Evolutionary conservation across 2,113 vertebrate genomes (phyloP), one percentile per base, ranked within the genome.

Genomic region (Chascanopsetta lugubris): DNA sequence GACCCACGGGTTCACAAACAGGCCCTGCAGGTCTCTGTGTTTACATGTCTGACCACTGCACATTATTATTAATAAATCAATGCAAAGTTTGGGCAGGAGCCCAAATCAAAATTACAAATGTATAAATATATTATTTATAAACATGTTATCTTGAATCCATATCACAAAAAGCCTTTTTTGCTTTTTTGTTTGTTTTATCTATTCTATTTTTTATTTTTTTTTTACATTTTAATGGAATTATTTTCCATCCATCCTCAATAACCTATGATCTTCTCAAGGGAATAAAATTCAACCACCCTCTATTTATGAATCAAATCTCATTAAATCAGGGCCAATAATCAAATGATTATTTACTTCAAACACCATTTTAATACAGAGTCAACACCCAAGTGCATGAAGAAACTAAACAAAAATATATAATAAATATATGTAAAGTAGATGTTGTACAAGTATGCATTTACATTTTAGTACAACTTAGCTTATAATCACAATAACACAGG

Each of bases 1-100:
- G 76, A 60, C 32, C n/a, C 10, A 36, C 11, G 56, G 47, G 47
- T 57, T 51, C 17, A 67, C 61, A 75, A 69, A 74, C 40, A 61
- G 55, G 57, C 25, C 24, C 8, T 54, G 42, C 6, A 18, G 18
- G 5, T 24, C 43, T 60, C 48, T 48, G 4, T 45, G 8, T 50
- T n/a, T n/a, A 60, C 4, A 13, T 46, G 2, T 43, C 22, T 38
- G 50, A 65, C 30, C 32, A 15, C 18, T 12, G 18, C 27, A 9
- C 15, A 18, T 55, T n/a, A n/a, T n/a, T n/a, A n/a, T n/a, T n/a
- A n/a, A n/a, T n/a, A n/a, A n/a, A n/a, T n/a, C n/a, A n/a, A n/a
- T n/a, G n/a, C n/a, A n/a, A n/a, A n/a, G n/a, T n/a, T n/a, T n/a
- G n/a, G n/a, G n/a, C n/a, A n/a, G n/a, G n/a, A n/a, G n/a, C n/a